Percentiles rank a stretch among this genome's conserved stretches.
These are phyloP conservation scores for Scaptomyza parva DNA, from an alignment of 2,888 invertebrate species.

Conservation along the genomic window DNA sequence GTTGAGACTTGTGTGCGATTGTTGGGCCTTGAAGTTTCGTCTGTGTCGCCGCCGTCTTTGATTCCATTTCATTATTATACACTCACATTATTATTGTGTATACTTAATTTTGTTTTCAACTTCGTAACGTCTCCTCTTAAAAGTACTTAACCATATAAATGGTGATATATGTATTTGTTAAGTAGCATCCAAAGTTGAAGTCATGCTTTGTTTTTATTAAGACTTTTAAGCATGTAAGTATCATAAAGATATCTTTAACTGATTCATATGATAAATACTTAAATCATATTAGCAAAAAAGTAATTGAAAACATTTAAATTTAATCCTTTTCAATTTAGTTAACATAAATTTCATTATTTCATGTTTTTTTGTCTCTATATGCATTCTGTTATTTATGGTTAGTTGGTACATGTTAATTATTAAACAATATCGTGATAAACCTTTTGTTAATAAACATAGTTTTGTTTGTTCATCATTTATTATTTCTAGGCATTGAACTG, in stretches of 20 bases:
- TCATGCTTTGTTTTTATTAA: conserved; percentile 7
- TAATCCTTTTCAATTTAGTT: neutral
- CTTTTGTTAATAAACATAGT: neutral
- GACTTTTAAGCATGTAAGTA: neutral
- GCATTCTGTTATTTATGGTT: neutral
- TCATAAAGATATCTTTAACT: too few relatives aligned
- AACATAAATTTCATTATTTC: neutral
- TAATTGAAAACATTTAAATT: neutral
- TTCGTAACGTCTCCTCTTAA: conserved; percentile 38
- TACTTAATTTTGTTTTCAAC: conserved; percentile 43
- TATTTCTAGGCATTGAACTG: neutral
- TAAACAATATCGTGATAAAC: neutral
- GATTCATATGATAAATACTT: too few relatives aligned
- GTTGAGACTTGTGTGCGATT: conserved; percentile 24
- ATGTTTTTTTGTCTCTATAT: neutral
- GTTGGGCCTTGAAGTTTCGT: conserved; percentile 21
- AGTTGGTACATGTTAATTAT: neutral
- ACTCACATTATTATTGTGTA: conserved; percentile 39
- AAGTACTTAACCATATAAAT: conserved; percentile 27
- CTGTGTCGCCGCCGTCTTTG: conserved; percentile 31
- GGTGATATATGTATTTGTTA: conserved; percentile 11
- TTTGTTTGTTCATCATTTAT: neutral
- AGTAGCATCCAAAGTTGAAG: conserved; percentile 13
- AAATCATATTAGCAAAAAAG: too few relatives aligned
- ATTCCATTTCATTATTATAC: conserved; percentile 61